A percentile compares a stretch with the other conserved stretches of the same genome.
Evolutionary conservation across 2,113 vertebrate genomes (phyloP).

Genomic region (Aplodontia rufa): DNA sequence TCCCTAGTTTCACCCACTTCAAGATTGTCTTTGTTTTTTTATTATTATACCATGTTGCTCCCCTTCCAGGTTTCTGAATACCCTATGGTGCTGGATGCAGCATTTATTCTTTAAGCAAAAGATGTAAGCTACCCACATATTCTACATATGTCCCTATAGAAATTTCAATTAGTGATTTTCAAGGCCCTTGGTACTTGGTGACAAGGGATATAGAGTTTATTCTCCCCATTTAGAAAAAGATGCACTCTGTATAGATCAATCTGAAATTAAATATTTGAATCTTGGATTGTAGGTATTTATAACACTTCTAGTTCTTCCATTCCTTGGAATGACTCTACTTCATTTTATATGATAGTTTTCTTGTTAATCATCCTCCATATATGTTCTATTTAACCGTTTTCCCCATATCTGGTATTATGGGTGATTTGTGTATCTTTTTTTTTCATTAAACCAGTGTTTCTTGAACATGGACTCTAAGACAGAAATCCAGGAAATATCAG

Average conservation of each 20-base stretch:
- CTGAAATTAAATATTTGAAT: background rate
- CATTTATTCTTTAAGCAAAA: background rate
- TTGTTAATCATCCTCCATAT: background rate
- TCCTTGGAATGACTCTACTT: background rate
- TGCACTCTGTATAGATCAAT: background rate
- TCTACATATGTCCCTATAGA: background rate
- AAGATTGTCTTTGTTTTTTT: too few species aligned
- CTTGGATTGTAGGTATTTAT: background rate
- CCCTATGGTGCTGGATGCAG: too few species aligned
- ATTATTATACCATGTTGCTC: too few species aligned
- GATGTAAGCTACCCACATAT: background rate
- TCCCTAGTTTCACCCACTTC: too few species aligned
- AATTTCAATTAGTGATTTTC: background rate
- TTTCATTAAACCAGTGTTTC: background rate
- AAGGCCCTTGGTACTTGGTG: background rate
- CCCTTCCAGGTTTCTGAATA: too few species aligned
- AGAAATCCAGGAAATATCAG: background rate
- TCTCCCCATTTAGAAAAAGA: background rate
- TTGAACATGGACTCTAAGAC: background rate
- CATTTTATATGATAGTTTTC: background rate
- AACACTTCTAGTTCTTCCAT: background rate
- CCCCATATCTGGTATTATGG: background rate
- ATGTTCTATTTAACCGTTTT: background rate
- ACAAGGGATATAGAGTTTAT: background rate
- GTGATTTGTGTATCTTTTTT: background rate